A percentile compares a stretch with the other conserved stretches of the same genome.
phyloP scores from a whole-genome alignment of 37 sponge, comb jelly and placozoan genomes.

The Spongilla lacustris region DNA sequence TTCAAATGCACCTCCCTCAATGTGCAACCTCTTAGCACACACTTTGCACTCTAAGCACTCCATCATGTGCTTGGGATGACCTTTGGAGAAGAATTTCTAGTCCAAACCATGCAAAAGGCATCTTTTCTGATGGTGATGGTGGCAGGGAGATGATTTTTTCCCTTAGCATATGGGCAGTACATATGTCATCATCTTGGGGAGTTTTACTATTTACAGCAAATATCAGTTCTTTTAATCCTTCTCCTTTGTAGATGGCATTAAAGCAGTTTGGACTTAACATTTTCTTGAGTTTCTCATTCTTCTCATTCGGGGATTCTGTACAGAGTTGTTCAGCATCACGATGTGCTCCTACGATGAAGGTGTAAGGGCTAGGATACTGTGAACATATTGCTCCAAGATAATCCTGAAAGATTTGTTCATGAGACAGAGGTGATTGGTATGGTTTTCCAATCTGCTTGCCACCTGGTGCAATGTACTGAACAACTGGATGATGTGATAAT shows the following conservation, averaged over 20 bases:
- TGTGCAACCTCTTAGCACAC: constrained; percentile 6
- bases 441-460: constrained; percentile 5
- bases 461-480: constrained; percentile 2
- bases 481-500: background rate
- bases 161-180: background rate
- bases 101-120: constrained; percentile 7
- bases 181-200: background rate
- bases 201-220: constrained; percentile 22
- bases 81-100: constrained; percentile 6
- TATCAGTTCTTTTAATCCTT: constrained; percentile 10
- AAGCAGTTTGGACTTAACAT: background rate
- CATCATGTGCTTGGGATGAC: background rate
- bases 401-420: constrained; percentile 15
- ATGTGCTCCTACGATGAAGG: constrained; percentile 15
- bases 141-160: background rate
- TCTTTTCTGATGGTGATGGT: background rate
- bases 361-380: background rate
- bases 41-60: constrained; percentile 17
- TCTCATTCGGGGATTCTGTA: constrained; percentile 5
- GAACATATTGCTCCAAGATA: constrained; percentile 3
- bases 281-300: constrained; percentile 1
- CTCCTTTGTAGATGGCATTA: background rate
- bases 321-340: background rate
- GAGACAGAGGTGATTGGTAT: constrained; percentile 11
- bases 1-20: constrained; percentile 14